Evolutionary conservation across 2,888 invertebrate genomes (phyloP).

Genomic region (Dysmachus trigonus): DNA sequence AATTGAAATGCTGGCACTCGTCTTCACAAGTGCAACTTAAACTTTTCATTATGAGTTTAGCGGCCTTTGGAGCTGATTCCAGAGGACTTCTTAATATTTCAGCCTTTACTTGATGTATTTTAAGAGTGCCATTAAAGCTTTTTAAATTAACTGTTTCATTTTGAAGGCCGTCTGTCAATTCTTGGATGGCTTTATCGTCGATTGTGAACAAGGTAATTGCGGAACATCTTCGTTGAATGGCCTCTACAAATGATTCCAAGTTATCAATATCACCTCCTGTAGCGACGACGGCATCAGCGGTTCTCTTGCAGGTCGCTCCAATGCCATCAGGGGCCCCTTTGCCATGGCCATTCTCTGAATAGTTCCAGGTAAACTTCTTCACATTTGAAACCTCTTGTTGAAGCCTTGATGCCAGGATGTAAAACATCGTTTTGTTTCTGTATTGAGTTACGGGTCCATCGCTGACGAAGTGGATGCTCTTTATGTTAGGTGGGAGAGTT

Average conservation of each 20-base stretch:
- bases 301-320: background rate
- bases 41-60: background rate
- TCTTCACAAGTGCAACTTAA: background rate
- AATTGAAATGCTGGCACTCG: background rate
- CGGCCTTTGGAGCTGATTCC: background rate
- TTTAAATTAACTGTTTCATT: background rate
- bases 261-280: background rate
- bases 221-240: background rate
- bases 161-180: background rate
- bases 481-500: background rate
- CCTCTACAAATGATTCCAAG: background rate
- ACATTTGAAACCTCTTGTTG: background rate
- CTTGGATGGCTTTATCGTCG: background rate
- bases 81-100: background rate
- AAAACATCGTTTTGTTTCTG: background rate
- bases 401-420: background rate
- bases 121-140: background rate
- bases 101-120: background rate
- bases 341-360: background rate
- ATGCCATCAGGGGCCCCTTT: background rate
- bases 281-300: background rate
- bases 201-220: background rate
- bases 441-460: constrained; percentile 22
- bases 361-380: constrained; percentile 1
- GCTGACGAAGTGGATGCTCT: background rate